A percentile compares a stretch with the other conserved stretches of the same genome.
These are phyloP conservation scores for Danio aesculapii DNA, from an alignment of 2,797 vertebrate genomes.

Conservation along the genomic window DNA sequence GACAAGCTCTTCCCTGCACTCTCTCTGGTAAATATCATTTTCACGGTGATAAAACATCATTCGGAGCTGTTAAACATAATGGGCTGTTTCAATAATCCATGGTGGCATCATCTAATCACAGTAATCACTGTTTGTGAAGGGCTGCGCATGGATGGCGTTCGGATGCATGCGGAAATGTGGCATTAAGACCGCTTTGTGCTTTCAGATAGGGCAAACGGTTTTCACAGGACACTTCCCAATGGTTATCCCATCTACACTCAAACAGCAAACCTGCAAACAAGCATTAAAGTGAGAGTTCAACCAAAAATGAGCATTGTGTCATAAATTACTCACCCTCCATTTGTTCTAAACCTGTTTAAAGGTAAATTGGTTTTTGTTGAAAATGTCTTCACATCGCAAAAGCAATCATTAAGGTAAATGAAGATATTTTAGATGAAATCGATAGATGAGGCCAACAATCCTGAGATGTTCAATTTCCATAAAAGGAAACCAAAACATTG, in stretches of 20 bases:
- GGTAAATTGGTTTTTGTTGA: too few relatives aligned
- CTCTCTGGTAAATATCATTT: conserved; percentile 61
- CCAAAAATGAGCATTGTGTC: too few relatives aligned
- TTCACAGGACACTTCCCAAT: conserved; percentile 6
- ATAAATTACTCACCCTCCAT: too few relatives aligned
- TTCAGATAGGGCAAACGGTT: conserved; percentile 2
- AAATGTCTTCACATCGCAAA: too few relatives aligned
- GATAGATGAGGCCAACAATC: too few relatives aligned
- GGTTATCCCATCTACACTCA: background rate
- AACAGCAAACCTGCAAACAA: conserved; percentile 25
- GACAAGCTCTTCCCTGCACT: conserved; percentile 55
- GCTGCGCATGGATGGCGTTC: background rate
- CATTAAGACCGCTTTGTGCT: background rate
- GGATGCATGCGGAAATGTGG: background rate
- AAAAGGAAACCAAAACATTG: too few relatives aligned
- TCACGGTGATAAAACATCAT: conserved; percentile 64
- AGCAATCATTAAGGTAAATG: too few relatives aligned
- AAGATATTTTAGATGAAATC: too few relatives aligned
- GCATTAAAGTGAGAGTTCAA: background rate
- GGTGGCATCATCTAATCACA: conserved; percentile 42
- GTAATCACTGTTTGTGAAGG: conserved; percentile 45
- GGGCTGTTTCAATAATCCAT: conserved; percentile 57
- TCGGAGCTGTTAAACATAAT: conserved; percentile 61
- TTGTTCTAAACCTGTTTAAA: too few relatives aligned
- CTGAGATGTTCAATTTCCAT: too few relatives aligned